phyloP scores from a whole-genome alignment of 2,113 vertebrate species.

The Athene noctua region DNA sequence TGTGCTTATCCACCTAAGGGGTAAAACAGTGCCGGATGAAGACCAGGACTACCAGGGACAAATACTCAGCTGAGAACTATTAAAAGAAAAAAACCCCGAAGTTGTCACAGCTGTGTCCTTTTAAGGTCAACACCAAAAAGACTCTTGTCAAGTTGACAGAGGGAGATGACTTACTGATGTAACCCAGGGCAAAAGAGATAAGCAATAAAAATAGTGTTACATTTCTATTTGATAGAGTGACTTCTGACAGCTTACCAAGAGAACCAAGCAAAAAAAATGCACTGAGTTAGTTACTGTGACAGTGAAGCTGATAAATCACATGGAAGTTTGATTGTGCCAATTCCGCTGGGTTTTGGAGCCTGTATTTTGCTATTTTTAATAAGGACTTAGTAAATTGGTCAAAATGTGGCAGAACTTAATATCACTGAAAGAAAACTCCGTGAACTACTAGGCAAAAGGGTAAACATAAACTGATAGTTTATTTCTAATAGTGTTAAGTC shows the following conservation, averaged over 20 bases:
- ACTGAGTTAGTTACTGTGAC: background rate
- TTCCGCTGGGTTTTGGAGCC: background rate
- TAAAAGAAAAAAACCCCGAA: background rate
- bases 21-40: background rate
- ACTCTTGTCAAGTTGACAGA: background rate
- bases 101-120: conserved; percentile 54
- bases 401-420: background rate
- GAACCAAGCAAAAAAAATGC: background rate
- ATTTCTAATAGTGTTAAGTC: background rate
- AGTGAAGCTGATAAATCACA: conserved; percentile 5
- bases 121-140: conserved; percentile 55
- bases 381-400: background rate
- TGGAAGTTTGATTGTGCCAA: background rate
- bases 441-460: background rate
- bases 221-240: conserved; percentile 45
- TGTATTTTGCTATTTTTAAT: background rate
- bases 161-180: conserved; percentile 54
- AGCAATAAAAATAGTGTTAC: conserved; percentile 51
- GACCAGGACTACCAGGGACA: background rate
- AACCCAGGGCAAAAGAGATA: conserved; percentile 50
- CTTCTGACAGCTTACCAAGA: conserved; percentile 15
- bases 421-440: background rate
- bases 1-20: background rate
- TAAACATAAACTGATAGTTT: background rate
- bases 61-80: conserved; percentile 18